phyloP scores from a whole-genome alignment of 2,113 vertebrate species.

The Aspiorhynchus laticeps region DNA sequence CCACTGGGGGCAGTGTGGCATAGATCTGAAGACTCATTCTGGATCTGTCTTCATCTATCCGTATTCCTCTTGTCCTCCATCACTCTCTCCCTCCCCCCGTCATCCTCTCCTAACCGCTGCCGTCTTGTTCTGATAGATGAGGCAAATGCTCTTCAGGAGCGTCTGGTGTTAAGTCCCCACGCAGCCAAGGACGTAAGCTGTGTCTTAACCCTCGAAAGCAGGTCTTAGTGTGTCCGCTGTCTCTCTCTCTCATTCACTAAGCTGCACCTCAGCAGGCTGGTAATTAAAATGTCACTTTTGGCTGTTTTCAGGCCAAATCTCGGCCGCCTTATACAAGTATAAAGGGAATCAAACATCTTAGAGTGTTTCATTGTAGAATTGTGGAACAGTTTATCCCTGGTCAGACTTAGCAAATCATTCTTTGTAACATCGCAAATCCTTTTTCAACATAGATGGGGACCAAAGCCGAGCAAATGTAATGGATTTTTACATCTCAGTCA shows the following conservation, averaged over 20 bases:
- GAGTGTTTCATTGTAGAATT: slow-evolving; percentile 59
- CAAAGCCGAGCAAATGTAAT: slow-evolving; percentile 63
- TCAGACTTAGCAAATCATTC: slow-evolving; percentile 61
- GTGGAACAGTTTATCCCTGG: slow-evolving; percentile 43
- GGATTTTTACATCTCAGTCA: slow-evolving; percentile 54
- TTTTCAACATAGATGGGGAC: slow-evolving; percentile 50
- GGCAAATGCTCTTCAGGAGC: slow-evolving; percentile 43
- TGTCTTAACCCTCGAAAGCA: slow-evolving; percentile 70
- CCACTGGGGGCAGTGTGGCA: slow-evolving; percentile 69
- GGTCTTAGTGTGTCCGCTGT: slow-evolving; percentile 49
- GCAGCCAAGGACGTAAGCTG: slow-evolving; percentile 65
- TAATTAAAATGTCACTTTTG: slow-evolving; percentile 76
- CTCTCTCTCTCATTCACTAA: slow-evolving; percentile 46
- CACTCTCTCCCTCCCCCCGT: slow-evolving; percentile 56
- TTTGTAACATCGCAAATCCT: slow-evolving; percentile 61
- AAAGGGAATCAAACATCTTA: slow-evolving; percentile 56
- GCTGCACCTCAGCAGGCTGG: slow-evolving; percentile 63
- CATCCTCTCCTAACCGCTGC: not conserved
- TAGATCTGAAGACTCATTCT: slow-evolving; percentile 34
- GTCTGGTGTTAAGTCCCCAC: slow-evolving; percentile 59
- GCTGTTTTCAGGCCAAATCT: slow-evolving; percentile 65
- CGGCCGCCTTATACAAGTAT: slow-evolving; percentile 45
- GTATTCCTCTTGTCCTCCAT: slow-evolving; percentile 41
- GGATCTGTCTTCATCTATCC: slow-evolving; percentile 57
- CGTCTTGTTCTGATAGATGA: slow-evolving; percentile 49